Base-by-base conservation (phyloP, 2,113 vertebrate species). In the Mobula birostris region DNA sequence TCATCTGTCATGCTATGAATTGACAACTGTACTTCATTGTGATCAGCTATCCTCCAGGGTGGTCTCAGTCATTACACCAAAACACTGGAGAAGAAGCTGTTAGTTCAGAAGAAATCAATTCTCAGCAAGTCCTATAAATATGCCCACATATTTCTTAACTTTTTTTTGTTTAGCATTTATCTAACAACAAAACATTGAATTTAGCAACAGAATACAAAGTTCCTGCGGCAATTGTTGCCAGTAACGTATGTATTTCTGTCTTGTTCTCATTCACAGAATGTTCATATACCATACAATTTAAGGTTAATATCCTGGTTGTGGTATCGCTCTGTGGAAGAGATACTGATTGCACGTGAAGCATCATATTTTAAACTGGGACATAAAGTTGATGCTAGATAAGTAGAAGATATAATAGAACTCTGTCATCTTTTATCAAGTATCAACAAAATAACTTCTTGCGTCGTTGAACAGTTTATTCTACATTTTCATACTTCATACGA, bases 21-120 rank as follows among this genome's bases (percentile, higher is more conserved):
- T 40, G 70, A 76, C 68, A 93, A 72, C 70, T 93, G 91, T 93
- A 93, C 8, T 76, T 40, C 91, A 93, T 56, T 76, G 91, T 93
- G 91, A 93, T 21, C 11, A 74, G 21, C 70, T 48, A 14, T 12
- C 91, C 91, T 24, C 70, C 91, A 93, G 90, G 9, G 21, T 74
- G 70, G 91, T 56, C 91, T 93, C 21, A 56, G 14, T 48, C 68
- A 74, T 27, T 93, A 74, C 66, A 74, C 21, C 27, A 27, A 93
- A 9, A 56, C 66, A 76, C 66, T 76, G 21, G 36, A 93, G 24
- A 93, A 93, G 36, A 48, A 40, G 72, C 91, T 74, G 36, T 93
- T 74, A 48, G 72, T 48, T 74, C 40, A 56, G 68, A 40, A 48
- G 36, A 56, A 29, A 27, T 72, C 70, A 93, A 74, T 93, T 93